Conservation (phyloP, 2,113 vertebrate species). For the Collichthys lucidus region DNA sequence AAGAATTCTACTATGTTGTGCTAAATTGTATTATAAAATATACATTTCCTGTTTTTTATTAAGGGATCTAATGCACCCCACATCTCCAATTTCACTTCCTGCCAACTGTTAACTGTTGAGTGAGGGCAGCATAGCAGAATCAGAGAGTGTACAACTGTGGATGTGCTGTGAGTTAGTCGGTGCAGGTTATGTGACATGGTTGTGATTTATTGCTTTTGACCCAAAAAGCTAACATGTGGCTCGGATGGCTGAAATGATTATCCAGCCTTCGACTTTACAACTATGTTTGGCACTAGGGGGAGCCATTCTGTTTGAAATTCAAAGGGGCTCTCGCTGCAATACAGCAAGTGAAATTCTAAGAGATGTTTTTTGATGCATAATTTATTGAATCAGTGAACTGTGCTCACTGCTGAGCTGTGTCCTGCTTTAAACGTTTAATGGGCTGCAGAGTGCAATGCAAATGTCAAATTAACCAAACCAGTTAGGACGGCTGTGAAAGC, state of each 20-base stretch:
- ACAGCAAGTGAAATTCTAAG: constrained; percentile 47
- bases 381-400: constrained; percentile 66
- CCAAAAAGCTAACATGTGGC: not conserved
- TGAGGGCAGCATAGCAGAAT: not conserved
- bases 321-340: constrained; percentile 34
- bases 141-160: not conserved
- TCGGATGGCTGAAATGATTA: not conserved
- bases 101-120: not conserved
- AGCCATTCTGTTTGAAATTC: constrained; percentile 81
- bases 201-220: not conserved
- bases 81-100: not conserved
- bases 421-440: constrained; percentile 61
- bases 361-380: constrained; percentile 71
- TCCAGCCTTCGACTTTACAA: not conserved
- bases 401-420: constrained; percentile 46
- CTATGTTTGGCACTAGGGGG: constrained; percentile 78
- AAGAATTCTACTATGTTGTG: not conserved
- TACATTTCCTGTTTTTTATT: not conserved
- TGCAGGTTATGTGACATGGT: not conserved
- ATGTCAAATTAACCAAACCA: constrained; percentile 27
- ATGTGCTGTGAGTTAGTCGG: not conserved
- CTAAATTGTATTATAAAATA: not conserved
- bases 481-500: not conserved
- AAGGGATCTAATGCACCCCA: not conserved
- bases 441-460: constrained; percentile 30